phyloP scores from a whole-genome alignment of 2,113 vertebrate species.

The Halcyon senegalensis region DNA sequence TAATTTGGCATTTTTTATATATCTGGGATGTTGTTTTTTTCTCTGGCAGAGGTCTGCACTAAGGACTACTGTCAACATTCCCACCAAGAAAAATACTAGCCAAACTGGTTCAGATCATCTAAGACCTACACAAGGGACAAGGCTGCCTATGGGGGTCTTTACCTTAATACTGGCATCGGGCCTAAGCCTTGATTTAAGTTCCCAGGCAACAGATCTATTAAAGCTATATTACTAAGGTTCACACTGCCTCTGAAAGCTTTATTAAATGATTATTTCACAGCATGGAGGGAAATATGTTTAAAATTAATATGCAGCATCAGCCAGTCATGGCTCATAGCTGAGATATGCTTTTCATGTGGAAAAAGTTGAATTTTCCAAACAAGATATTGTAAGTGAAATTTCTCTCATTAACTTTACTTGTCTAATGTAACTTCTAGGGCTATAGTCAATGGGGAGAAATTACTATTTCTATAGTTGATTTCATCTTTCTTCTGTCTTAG shows the following conservation, averaged over 20 bases:
- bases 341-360: background rate
- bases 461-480: background rate
- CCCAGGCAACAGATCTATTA: conserved; percentile 46
- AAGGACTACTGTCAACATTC: background rate
- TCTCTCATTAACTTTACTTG: background rate
- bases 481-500: background rate
- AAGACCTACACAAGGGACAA: background rate
- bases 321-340: background rate
- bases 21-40: background rate
- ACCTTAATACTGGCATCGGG: conserved; percentile 36
- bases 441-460: background rate
- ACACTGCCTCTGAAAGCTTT: conserved; percentile 58
- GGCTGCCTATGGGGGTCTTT: conserved; percentile 7
- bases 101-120: background rate
- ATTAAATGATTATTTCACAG: conserved; percentile 53
- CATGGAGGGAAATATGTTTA: conserved; percentile 34
- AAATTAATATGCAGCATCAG: conserved; percentile 49
- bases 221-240: conserved; percentile 45
- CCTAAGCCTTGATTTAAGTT: conserved; percentile 49
- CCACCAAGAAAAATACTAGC: background rate
- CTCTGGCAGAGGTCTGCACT: background rate
- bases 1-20: background rate
- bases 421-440: background rate
- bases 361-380: background rate
- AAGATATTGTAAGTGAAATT: background rate